Base-by-base conservation (phyloP, 2,113 vertebrate species). In the Etheostoma cragini region DNA sequence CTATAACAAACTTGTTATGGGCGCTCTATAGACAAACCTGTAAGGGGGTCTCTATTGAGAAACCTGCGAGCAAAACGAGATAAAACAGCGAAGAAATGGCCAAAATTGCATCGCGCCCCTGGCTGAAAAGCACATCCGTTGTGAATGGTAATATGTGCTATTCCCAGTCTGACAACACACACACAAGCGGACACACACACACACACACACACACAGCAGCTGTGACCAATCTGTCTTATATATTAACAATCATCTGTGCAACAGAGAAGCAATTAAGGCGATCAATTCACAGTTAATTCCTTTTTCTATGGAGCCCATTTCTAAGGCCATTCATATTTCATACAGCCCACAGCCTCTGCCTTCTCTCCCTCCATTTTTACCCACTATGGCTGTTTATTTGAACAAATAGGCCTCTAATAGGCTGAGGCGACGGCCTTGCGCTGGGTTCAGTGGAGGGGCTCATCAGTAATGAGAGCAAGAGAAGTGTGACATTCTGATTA, bases 391-490 rank as follows among this genome's bases (percentile, higher is more conserved):
- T 62, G 47, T 72, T 80, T 80, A 73, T 67, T 72, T 50, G 38
- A 73, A 65, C 76, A 83, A 60, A 63, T 76, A 61, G 75, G 63
- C 14, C 62, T 49, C 45, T 82, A 83, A 88, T 74, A 83, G 65
- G 71, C 72, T 26, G 67, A 85, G 64, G 60, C 11, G 35, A 22
- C 10, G 0, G 35, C 8, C 67, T 45, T 35, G 45, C 19, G 4
- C 72, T 45, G 57, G 53, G 68, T 52, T 75, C 60, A 78, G 38
- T 53, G 33, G 62, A 72, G 68, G 33, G 49, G 60, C 83, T 85
- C 58, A 52, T 67, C 57, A 22, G 54, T 77, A 74, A 78, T 77
- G 21, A 77, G 56, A 70, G 35, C 8, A 2, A 50, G 46, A 33
- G 8, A 64, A 42, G 35, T 62, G 30, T 69, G 50, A 58, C 30